Conservation (phyloP, 2,888 invertebrate genomes). For the Aphidius colemani region DNA sequence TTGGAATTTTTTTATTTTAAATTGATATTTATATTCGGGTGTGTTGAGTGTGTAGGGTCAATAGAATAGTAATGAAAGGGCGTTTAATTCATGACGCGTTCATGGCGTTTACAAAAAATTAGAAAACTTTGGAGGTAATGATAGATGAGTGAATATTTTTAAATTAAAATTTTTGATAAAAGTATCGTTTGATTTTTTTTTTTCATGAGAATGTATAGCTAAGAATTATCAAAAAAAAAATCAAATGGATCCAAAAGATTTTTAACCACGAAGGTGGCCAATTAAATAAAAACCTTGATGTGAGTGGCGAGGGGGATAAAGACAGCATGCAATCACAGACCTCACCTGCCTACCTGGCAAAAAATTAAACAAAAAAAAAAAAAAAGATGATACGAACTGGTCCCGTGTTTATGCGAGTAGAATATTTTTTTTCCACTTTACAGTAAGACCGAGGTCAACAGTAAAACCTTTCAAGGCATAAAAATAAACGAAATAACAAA, state of each 20-base stretch:
- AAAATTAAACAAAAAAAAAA: neutral
- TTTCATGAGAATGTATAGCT: too few species aligned
- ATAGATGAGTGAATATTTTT: too few species aligned
- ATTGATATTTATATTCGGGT: too few species aligned
- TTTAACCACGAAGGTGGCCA: conserved; percentile 13
- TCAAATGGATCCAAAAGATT: neutral
- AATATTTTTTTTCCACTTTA: neutral
- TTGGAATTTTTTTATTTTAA: too few species aligned
- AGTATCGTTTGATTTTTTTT: neutral
- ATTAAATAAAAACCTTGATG: conserved; percentile 20
- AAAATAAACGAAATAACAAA: conserved; percentile 4
- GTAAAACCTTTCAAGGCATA: conserved; percentile 13
- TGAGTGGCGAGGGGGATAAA: neutral
- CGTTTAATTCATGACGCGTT: neutral
- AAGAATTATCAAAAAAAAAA: neutral
- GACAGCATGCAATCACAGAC: conserved; percentile 16
- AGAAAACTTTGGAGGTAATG: too few species aligned
- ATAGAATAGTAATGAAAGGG: too few species aligned
- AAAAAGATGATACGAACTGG: neutral
- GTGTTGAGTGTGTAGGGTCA: too few species aligned
- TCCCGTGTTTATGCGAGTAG: conserved; percentile 5
- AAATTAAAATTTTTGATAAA: too few species aligned
- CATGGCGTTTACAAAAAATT: too few species aligned
- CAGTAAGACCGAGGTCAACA: conserved; percentile 2
- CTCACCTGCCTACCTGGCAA: conserved; percentile 14